Evolutionary conservation across 1,140 invertebrate genomes (phyloP), one percentile per base, ranked within the genome.

Genomic region (Megalopta genalis): DNA sequence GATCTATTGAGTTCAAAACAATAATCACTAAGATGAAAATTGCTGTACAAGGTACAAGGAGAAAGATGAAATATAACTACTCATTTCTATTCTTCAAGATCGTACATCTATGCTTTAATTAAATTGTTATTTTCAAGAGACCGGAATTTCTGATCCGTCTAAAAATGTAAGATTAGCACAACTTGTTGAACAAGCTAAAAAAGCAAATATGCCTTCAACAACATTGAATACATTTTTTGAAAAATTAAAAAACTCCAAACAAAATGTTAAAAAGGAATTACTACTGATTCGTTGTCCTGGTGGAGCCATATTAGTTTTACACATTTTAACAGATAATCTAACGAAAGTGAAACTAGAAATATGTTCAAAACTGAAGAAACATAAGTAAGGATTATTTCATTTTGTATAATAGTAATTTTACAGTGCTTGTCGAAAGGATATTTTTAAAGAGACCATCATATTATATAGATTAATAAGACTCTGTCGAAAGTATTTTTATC

Each of bases 171-270:
- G 93, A 74, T 86, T 96, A 27, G 90, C 93, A 12, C 92, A 93
- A 65, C 81, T 94, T 27, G 93, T 96, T 57, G 94, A 95, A 32
- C 89, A 94, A 86, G 95, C 95, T 2, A 93, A 93, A 77, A 94
- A 94, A 68, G 90, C 90, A 23, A 95, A 94, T 83, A 94, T 96
- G 93, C 95, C 95, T 4, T 67, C 82, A 21, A 89, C 94, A 2
- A 93, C 94, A 0, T 93, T 96, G 74, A 94, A 95, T 79, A 94
- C 88, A 88, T 90, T 93, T 21, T 85, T 96, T 0, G 94, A 95
- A 84, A 94, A 90, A 86, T 88, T 93, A 21, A 86, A 93, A 71
- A 88, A 83, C 16, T 62, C 85, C 18, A 91, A 93, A 54, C 85
- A 83, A 4, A 89, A 91, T 52, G 63, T 75, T 12, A 90, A 93